Base-by-base conservation (phyloP, 2,113 vertebrate genomes). In the Centropristis striata region DNA sequence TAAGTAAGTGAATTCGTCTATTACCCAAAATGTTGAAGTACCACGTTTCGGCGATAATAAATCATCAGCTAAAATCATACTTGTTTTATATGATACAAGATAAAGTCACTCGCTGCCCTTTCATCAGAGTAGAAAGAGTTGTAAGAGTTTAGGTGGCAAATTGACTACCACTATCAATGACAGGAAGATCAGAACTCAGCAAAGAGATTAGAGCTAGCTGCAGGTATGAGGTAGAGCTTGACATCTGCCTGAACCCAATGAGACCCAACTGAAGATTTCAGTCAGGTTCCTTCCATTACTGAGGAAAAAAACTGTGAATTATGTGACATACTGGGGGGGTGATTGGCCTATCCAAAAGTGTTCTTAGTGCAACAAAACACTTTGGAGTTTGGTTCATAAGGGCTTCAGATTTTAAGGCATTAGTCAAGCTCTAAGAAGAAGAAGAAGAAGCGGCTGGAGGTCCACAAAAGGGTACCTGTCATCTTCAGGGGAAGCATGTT, bases 401-500 rank as follows among this genome's bases (percentile, higher is more conserved):
- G 16, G 73, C 57, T 49, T 78, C 78, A 81, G 39, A 74, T 64
- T 90, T 71, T 3, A 69, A 86, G 85, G 85, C 83, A 80, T 57
- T 71, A 88, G 89, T 93, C 82, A 90, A 90, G 91, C 91, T 90
- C 82, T 87, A 27, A 71, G 46, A 77, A 58, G 73, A 71, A 66
- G 77, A 27, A 71, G 46, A 77, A 58, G 73, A 71, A 66, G 77
- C 53, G 41, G 28, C 28, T 46, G 78, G 44, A 60, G 69, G 36
- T 83, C 88, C 87, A 90, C 87, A 80, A 51, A 78, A 58, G 94
- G 95, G 94, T 98, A 98, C 97, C 98, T 98, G 97, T 98, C 97
- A 92, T 98, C 97, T 94, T 98, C 97, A 80, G 97, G 97, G 96
- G 97, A 97, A 70, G 96, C 97, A 94, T 98, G 97, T 94, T 98